A percentile compares a stretch with the other conserved stretches of the same genome.
These are phyloP conservation scores for Pleuronectes platessa DNA, from an alignment of 2,113 vertebrate species.

Conservation along the genomic window DNA sequence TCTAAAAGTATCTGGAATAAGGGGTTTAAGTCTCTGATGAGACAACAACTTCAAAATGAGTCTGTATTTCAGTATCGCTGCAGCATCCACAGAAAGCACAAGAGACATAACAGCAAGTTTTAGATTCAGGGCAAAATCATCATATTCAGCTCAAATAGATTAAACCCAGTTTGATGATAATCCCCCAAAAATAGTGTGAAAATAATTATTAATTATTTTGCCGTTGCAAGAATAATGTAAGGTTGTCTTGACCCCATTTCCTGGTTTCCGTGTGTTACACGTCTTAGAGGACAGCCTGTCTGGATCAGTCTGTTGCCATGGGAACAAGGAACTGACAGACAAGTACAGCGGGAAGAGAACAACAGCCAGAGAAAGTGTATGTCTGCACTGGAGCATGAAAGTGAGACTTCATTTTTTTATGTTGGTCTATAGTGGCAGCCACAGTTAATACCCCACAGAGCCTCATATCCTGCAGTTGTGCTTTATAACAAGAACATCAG, in stretches of 20 bases:
- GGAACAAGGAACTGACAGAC: slow-evolving; percentile 48
- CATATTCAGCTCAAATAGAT: background rate
- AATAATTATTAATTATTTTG: background rate
- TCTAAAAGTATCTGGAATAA: slow-evolving; percentile 1
- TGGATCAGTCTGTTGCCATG: slow-evolving; percentile 53
- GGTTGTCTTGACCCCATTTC: slow-evolving; percentile 21
- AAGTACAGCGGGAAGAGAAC: slow-evolving; percentile 6
- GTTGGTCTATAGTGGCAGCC: background rate
- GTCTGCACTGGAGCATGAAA: background rate
- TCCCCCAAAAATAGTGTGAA: background rate
- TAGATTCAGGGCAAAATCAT: background rate
- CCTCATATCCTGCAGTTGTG: background rate
- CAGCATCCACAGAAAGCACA: background rate
- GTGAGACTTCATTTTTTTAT: background rate
- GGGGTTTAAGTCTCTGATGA: background rate
- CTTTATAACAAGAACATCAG: too few relatives aligned
- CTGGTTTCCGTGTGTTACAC: background rate
- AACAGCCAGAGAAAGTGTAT: background rate
- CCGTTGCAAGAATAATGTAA: background rate
- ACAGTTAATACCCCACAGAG: background rate
- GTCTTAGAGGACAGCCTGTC: slow-evolving; percentile 29
- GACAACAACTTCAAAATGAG: background rate
- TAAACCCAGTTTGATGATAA: background rate
- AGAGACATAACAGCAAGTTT: background rate
- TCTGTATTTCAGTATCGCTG: background rate